Evolutionary conservation across 1,140 invertebrate species (phyloP), one percentile per base, ranked within the genome.

Genomic region (Nylanderia fulva): DNA sequence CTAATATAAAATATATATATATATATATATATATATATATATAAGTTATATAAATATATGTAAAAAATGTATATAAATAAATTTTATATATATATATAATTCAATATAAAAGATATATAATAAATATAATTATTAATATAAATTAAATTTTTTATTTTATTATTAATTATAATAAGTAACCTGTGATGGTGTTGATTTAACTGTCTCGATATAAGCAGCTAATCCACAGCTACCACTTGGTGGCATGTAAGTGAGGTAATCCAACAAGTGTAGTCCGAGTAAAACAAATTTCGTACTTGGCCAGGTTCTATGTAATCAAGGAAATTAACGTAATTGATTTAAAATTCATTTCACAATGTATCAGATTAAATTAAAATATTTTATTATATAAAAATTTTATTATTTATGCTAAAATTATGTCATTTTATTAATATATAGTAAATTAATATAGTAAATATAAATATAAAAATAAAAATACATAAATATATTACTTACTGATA

Each of bases 241-340:
- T n/a, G 95, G 95, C 42, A 95, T 88, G 72, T 95, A 95, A 52
- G 93, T 94, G 60, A 95, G 94, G 75, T 95, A 95, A 87, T 95
- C 95, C 42, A 94, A 87, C 29, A 95, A 88, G 68, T 95, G 95
- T 45, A 95, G 86, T n/a, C 93, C 94, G 3, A 95, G 82, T n/a
- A 95, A 86, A 7, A 92, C 91, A 27, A 94, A 90, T 87, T 94
- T 93, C 21, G 95, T 87, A 48, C 90, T 91, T 79, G 95, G 92
- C 91, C 93, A 95, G 66, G 94, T 94, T 90, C 90, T 94, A 84
- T n/a, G 87, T 56, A 84, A 36, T 85, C 15, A 4, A 66, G 1
- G 77, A 84, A 42, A 54, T 48, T 15, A n/a, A 54, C 71, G 9
- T 0, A 48, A 60, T 7, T 48, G 36, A 77, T 69, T 54, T 54